Evolutionary conservation across 2,113 vertebrate species (phyloP), one percentile per base, ranked within the genome.

Genomic region (Chinchilla lanigera): DNA sequence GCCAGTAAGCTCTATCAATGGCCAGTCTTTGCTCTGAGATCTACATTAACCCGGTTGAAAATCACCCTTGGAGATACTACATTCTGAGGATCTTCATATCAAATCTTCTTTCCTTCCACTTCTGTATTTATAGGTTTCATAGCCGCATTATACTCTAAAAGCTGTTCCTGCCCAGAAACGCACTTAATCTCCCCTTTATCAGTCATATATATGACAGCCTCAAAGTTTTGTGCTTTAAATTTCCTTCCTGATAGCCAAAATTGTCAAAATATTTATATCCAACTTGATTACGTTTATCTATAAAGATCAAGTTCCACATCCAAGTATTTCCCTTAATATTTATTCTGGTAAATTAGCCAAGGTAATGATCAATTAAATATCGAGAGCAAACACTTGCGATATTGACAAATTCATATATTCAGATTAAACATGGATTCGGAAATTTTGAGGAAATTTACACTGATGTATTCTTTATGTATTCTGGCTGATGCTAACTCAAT

Each of bases 171-270:
- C 8, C 14, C 9, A 20, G 4, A 3, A 1, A 2, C 30, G 13
- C 3, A 30, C 22, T 16, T 19, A 2, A 61, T 77, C 71, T 17
- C 33, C 35, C 33, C 16, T 35, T 67, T 17, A 47, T 0, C 16
- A 89, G 28, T 78, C 17, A 56, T 0, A 10, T 0, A 1, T 33
- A 1, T 35, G 56, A n/a, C 3, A 0, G 8, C 12, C 2, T 83
- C 16, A 61, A 81, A 26, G 2, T 3, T 71, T 82, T 56, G 0
- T 13, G 71, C 14, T 60, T 90, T 13, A 82, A 61, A 50, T n/a
- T 78, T 5, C 35, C 90, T 91, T 2, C 5, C 26, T 38, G 8
- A 26, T 35, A 38, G 6, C 7, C 12, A 10, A 85, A 87, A 58
- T 5, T 90, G 19, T 47, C 30, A 90, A 65, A 88, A 90, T 54